Base-by-base conservation (phyloP, 2,797 vertebrate species). In the Helicolenus hilgendorfi region DNA sequence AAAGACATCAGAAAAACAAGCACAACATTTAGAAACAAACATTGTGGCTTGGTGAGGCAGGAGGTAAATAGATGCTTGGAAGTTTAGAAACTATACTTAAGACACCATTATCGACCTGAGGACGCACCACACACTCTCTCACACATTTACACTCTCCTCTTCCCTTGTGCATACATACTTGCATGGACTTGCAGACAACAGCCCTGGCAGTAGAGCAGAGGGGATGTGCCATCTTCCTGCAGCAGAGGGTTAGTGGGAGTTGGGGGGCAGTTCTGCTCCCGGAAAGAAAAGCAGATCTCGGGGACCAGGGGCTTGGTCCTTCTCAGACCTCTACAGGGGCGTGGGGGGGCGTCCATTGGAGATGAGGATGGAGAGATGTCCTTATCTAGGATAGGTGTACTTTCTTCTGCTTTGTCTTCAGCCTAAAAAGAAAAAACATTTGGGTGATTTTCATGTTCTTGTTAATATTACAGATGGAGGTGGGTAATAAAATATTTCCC, bases 251-350 rank as follows among this genome's bases (percentile, higher is more conserved):
- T 99, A 38, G 98, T 97, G 27, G 98, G 97, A 92, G 97, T 99
- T 49, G 98, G 97, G 29, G 98, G 98, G 71, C 96, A 98, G 89
- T 98, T 98, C 89, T 98, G 98, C 93, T 99, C 98, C 59, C 98
- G 98, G 94, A 98, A 98, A 74, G 98, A 98, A 91, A 99, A 99
- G 95, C 98, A 99, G 94, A 99, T 98, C 95, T 99, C 99, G 49
- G 98, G 99, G 89, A 99, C 97, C 89, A 99, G 97, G 81, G 98
- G 99, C 88, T 97, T 99, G 72, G 98, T 98, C 89, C 98, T 98
- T 82, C 74, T 95, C 56, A 92, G 69, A 31, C 72, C 79, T 87
- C 31, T 4, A 45, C 74, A 79, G 38, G 85, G 63, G 67, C 5
- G 62, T 1, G 59, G 41, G 14, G 73, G 45, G 26, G 24, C 81